Base-by-base conservation (phyloP, 2,888 invertebrate genomes). In the Papilio demoleus region DNA sequence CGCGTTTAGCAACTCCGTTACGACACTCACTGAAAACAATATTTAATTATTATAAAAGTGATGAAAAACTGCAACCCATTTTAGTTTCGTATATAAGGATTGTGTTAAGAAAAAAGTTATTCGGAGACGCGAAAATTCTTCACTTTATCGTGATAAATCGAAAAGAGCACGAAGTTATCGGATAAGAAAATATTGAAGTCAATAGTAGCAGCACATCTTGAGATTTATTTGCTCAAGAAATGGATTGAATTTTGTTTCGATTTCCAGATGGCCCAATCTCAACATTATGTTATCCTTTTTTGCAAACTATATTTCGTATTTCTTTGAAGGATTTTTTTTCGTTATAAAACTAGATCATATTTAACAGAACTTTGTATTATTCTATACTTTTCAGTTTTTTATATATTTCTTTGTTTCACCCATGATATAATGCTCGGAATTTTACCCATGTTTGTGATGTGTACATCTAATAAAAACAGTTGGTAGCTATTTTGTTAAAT, bases 211-310 rank as follows among this genome's bases (percentile, higher is more conserved):
- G 53, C 67, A 61, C 59, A 67, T 67, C 50, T 53, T 12, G 61
- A 6, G 67, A 67, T 62, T 67, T 67, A 67, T 67, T 67, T 62
- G 61, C 67, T 40, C 42, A 42, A 56, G 61, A 67, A 67, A 67
- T 67, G 61, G 67, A 61, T 62, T 67, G 67, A 67, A 67, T 62
- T 40, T 62, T 67, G 67, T 67, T 67, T 62, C 67, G 61, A 31
- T 42, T n/a, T 53, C 61, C 53, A 65, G 61, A 67, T 56, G 40
- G 53, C n/a, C 42, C 67, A 34, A 56, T 62, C 19, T 62, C 36
- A 38, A 67, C 60, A 17, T 53, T 53, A 53, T 31, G 31, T 53
- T 31, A 3, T 17, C 27, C 53, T 53, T 53, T 47, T 53, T 53
- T 53, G 31, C 31, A 8, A n/a, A 31, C 50, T 53, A 24, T 53